Base-by-base conservation (phyloP, 2,888 invertebrate species). In the Dryobota labecula region DNA sequence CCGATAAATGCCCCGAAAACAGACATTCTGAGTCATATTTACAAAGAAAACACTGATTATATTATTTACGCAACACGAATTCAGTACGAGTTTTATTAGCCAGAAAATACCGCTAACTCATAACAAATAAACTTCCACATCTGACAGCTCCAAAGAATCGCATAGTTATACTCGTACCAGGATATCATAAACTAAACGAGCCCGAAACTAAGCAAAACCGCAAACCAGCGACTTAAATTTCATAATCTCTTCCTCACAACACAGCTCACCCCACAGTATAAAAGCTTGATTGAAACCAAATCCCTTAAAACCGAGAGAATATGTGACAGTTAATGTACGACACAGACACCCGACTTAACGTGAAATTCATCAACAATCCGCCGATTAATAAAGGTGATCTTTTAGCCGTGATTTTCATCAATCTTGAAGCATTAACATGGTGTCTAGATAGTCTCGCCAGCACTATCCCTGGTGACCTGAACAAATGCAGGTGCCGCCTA, bases 401-500 rank as follows among this genome's bases (percentile, higher is more conserved):
- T 85, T 85, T 80, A 82, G 66, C 73, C 73, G 57, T 72, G 86
- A 87, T 86, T 88, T 89, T 88, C 92, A 95, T 95, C 94, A 94
- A 95, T 95, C 94, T 92, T 90, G 80, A 33, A 82, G 94, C 90
- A 93, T 95, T 95, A 94, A 90, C 92, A 91, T 84, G 86, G 87
- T 87, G 92, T 92, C 94, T 92, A 94, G 94, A 94, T 95, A 94
- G 89, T 91, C 92, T 92, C 92, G 85, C 87, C 84, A 60, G 84
- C 86, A 90, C 91, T 93, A 93, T 91, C 92, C 91, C 89, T 86
- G 84, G 89, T 91, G 92, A 92, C 93, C 93, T 91, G 91, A 92
- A 93, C 92, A 93, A 94, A 95, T 95, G 94, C 94, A 94, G 94
- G 94, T 94, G 91, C 88, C 87, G 87, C 89, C 92, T 95, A 95